Evolutionary conservation across 2,888 invertebrate species (phyloP).

Genomic region (Phanerotoma sp.): DNA sequence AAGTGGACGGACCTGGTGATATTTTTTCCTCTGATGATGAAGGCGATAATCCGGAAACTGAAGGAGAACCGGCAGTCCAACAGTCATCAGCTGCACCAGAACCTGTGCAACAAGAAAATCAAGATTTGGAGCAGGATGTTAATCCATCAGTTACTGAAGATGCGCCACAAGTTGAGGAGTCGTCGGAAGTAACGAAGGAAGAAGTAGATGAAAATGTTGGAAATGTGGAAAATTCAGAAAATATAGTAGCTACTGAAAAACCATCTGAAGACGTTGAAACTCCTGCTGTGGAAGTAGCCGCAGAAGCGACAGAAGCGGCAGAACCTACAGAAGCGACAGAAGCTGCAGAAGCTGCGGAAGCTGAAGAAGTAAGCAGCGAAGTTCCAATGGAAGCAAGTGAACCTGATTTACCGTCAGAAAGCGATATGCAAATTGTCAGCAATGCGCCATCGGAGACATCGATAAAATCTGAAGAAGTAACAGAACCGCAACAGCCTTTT

Average conservation of each 20-base stretch:
- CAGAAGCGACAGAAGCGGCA: constrained; percentile 12
- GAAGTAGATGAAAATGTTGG: constrained; percentile 22
- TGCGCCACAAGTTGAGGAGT: constrained; percentile 19
- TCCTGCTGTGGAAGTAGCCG: too few species aligned
- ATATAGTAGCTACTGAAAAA: constrained; percentile 4
- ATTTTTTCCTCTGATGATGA: constrained; percentile 47
- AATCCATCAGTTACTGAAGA: constrained; percentile 30
- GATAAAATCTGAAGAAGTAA: constrained; percentile 23
- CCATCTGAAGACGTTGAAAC: too few species aligned
- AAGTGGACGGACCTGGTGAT: constrained; percentile 52
- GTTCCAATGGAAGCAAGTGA: constrained; percentile 28
- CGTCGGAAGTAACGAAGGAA: constrained; percentile 24
- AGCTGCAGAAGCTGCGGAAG: constrained; percentile 23
- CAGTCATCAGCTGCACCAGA: constrained; percentile 16
- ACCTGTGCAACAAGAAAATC: constrained; percentile 25
- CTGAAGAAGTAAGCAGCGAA: constrained; percentile 23
- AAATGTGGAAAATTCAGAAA: constrained; percentile 42
- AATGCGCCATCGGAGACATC: constrained; percentile 26
- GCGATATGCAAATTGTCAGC: constrained; percentile 30
- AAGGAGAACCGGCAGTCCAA: constrained; percentile 20
- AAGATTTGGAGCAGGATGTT: constrained; percentile 39
- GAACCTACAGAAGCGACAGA: constrained; percentile 2
- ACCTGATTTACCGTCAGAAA: constrained; percentile 30
- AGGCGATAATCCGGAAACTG: constrained; percentile 26
- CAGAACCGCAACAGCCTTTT: constrained; percentile 10